Conservation (phyloP, 2,797 vertebrate species). For the Psittacula echo region DNA sequence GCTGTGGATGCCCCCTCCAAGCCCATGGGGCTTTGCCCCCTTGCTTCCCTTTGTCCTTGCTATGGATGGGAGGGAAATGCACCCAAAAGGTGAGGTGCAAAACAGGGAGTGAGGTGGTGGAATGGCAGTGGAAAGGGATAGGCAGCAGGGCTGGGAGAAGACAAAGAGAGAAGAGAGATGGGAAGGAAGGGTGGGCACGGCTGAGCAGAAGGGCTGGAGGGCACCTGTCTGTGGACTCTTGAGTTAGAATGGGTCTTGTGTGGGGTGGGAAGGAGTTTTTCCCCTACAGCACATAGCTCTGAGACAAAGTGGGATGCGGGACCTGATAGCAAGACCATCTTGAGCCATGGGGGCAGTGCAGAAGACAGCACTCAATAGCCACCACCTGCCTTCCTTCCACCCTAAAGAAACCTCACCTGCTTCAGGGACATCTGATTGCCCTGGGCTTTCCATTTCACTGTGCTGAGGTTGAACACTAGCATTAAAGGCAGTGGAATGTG, state of each 20-base stretch:
- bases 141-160: not conserved
- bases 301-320: not conserved
- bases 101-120: not conserved
- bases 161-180: not conserved
- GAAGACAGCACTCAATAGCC: not conserved
- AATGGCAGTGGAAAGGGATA: accelerated
- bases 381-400: not conserved
- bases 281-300: not conserved
- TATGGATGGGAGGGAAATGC: not conserved
- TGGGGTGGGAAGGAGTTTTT: not conserved
- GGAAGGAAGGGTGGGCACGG: not conserved
- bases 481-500: not conserved
- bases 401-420: not conserved
- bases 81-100: not conserved
- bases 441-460: not conserved
- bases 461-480: not conserved
- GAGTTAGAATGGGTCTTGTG: not conserved
- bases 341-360: accelerated
- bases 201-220: not conserved
- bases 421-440: not conserved
- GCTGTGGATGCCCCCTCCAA: not conserved
- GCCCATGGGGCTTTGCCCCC: not conserved
- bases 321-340: accelerated
- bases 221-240: not conserved
- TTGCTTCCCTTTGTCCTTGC: not conserved